phyloP scores from a whole-genome alignment of 2,888 invertebrate species.

The Brenthis hecate region DNA sequence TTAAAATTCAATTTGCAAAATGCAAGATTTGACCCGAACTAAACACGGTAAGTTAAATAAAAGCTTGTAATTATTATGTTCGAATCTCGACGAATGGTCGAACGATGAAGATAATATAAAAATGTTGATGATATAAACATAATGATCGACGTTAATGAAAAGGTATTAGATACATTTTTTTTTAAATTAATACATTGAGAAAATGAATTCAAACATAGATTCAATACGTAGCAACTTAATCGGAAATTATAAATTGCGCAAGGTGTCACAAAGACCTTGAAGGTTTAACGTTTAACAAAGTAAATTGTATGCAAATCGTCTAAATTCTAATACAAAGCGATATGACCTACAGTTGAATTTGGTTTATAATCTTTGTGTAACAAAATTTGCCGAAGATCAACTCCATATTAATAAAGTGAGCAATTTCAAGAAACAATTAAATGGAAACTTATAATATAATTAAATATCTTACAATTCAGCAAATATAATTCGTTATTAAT shows the following conservation, averaged over 20 bases:
- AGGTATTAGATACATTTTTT: background rate
- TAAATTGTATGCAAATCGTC: slow-evolving; percentile 37
- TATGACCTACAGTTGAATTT: slow-evolving; percentile 23
- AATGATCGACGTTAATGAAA: background rate
- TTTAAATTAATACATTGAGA: too few relatives aligned
- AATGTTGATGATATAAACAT: background rate
- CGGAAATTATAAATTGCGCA: slow-evolving; percentile 15
- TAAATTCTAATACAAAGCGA: slow-evolving; percentile 21
- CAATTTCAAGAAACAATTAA: too few relatives aligned
- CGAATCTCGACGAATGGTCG: too few relatives aligned
- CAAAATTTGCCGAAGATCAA: too few relatives aligned
- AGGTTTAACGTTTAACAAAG: slow-evolving; percentile 22
- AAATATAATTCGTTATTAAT: too few relatives aligned
- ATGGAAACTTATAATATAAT: too few relatives aligned
- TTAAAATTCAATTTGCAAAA: too few relatives aligned
- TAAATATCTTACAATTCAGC: too few relatives aligned
- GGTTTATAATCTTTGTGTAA: background rate
- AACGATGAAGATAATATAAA: too few relatives aligned
- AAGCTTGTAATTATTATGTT: too few relatives aligned
- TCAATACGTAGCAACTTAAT: slow-evolving; percentile 1
- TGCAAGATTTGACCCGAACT: too few relatives aligned
- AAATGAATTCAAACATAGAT: background rate
- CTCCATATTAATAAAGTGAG: background rate
- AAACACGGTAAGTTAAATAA: too few relatives aligned
- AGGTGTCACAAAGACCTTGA: slow-evolving; percentile 28